A percentile compares a stretch with the other conserved stretches of the same genome.
phyloP scores from a whole-genome alignment of 1,140 invertebrate genomes.

The Philopotamus ludificatus region DNA sequence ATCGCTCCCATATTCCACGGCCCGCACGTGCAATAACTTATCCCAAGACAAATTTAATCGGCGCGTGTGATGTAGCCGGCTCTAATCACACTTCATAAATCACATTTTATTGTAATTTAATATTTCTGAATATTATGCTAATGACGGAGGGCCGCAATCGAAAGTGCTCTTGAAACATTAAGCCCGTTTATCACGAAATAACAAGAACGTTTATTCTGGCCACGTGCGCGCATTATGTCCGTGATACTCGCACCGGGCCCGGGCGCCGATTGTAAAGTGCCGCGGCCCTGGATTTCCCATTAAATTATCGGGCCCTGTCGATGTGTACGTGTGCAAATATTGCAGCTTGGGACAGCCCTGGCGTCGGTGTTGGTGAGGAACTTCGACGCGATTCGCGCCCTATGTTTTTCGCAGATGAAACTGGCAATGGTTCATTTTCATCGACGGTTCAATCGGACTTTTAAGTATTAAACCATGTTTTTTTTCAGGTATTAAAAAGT shows the following conservation, averaged over 20 bases:
- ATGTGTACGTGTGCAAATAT: background rate
- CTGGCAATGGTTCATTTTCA: too few species aligned
- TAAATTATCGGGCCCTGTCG: background rate
- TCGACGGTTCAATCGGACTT: too few species aligned
- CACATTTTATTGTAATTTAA: slow-evolving; percentile 9
- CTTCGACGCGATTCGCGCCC: too few species aligned
- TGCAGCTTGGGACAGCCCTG: too few species aligned
- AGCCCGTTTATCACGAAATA: slow-evolving; percentile 8
- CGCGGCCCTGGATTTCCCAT: background rate
- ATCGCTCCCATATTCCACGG: too few species aligned
- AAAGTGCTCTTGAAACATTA: background rate
- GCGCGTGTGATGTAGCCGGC: background rate
- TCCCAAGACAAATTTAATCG: background rate
- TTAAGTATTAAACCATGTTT: too few species aligned
- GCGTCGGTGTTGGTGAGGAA: too few species aligned
- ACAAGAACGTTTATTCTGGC: background rate
- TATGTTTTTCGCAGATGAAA: too few species aligned
- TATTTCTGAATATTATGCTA: background rate
- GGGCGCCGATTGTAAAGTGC: background rate
- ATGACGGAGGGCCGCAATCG: background rate
- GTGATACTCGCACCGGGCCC: background rate
- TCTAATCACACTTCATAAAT: slow-evolving; percentile 3
- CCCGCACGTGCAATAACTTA: too few species aligned
- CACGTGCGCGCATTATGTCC: background rate
- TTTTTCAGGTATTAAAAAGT: too few species aligned